Conservation (phyloP, 1,140 invertebrate species). For the Trachelipus rathkii region DNA sequence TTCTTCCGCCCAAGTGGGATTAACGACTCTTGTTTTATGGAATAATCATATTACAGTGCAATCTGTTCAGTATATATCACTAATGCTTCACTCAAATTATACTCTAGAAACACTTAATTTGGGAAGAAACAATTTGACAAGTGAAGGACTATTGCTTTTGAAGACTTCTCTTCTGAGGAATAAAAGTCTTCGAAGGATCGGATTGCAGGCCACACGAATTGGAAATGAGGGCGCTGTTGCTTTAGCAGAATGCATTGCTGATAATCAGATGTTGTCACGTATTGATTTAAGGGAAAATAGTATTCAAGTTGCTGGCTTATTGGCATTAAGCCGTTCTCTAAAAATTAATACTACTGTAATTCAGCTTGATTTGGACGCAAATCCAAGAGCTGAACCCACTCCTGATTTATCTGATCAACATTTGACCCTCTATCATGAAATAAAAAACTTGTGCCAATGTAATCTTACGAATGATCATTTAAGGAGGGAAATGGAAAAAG, state of each 20-base stretch:
- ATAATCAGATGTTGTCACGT: conserved; percentile 62
- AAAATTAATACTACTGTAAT: conserved; percentile 69
- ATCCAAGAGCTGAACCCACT: conserved; percentile 56
- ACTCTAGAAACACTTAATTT: conserved; percentile 69
- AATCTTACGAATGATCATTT: conserved; percentile 38
- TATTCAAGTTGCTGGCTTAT: conserved; percentile 68
- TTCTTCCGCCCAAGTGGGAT: conserved; percentile 56
- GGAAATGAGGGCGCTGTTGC: conserved; percentile 65
- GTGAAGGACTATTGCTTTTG: conserved; percentile 62
- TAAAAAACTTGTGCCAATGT: conserved; percentile 40
- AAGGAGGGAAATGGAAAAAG: conserved; percentile 31
- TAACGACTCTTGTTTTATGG: conserved; percentile 76
- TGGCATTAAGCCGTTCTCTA: conserved; percentile 65
- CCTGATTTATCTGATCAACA: conserved; percentile 43
- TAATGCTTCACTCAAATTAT: conserved; percentile 58
- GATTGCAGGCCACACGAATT: conserved; percentile 64
- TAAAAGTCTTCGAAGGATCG: conserved; percentile 62
- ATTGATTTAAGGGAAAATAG: conserved; percentile 79
- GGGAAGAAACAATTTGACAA: conserved; percentile 66
- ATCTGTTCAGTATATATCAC: conserved; percentile 61
- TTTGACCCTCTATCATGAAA: conserved; percentile 37
- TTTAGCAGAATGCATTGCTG: conserved; percentile 64
- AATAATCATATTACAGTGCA: conserved; percentile 77
- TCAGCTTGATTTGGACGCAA: conserved; percentile 73
- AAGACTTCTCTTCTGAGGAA: conserved; percentile 64